Percentiles rank a stretch among this genome's conserved stretches.
Evolutionary conservation across 2,888 invertebrate species (phyloP).

Genomic region (Ophioninae sp.): DNA sequence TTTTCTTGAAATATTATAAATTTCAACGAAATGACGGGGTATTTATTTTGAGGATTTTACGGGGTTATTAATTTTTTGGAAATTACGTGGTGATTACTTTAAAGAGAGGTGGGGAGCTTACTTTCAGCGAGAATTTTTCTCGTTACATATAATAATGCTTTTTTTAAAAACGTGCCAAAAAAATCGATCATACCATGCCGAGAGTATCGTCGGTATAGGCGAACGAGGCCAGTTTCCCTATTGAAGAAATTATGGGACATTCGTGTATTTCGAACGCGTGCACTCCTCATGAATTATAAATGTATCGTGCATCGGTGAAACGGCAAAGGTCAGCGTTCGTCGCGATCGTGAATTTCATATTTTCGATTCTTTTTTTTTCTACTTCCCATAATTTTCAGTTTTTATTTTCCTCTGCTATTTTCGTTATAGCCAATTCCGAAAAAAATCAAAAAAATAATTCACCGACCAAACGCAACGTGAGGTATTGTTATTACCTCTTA

Average conservation of each 20-base stretch:
- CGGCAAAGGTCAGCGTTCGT: conserved; percentile 18
- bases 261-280: conserved; percentile 41
- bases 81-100: too few species aligned
- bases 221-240: conserved; percentile 50
- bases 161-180: background rate
- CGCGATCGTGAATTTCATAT: conserved; percentile 10
- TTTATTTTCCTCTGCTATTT: background rate
- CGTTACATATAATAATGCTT: too few species aligned
- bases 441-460: background rate
- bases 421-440: background rate
- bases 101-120: too few species aligned
- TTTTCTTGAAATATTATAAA: too few species aligned
- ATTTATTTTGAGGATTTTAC: too few species aligned
- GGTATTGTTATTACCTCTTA: background rate
- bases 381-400: background rate
- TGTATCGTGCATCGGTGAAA: conserved; percentile 28
- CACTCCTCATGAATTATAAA: conserved; percentile 56
- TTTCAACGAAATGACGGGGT: too few species aligned
- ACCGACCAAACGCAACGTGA: background rate
- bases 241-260: conserved; percentile 53
- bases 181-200: background rate
- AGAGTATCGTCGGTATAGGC: conserved; percentile 40
- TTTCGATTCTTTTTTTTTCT: background rate
- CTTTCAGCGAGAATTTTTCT: too few species aligned
- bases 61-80: too few species aligned